Percentiles rank a stretch among this genome's conserved stretches.
These are phyloP conservation scores for Netta rufina DNA, from an alignment of 2,797 vertebrate genomes.

Conservation along the genomic window DNA sequence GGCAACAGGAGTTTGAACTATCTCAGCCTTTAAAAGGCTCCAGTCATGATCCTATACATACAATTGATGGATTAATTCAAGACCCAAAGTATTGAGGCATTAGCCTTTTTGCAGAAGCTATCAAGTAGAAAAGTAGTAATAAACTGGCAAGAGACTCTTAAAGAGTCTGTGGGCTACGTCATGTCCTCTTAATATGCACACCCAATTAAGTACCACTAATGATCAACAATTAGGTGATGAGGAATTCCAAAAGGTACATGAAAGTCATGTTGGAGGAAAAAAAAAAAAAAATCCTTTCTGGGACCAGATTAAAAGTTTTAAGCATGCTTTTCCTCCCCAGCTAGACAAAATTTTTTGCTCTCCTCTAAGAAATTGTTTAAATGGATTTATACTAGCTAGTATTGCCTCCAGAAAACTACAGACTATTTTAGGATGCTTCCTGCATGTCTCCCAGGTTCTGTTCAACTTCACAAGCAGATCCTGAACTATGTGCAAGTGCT, in stretches of 20 bases:
- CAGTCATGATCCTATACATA: not conserved
- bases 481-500: not conserved
- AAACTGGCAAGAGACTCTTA: not conserved
- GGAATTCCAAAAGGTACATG: not conserved
- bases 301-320: not conserved
- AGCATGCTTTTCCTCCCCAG: not conserved
- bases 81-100: not conserved
- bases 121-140: not conserved
- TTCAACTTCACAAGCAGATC: not conserved
- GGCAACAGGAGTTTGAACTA: not conserved
- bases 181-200: not conserved
- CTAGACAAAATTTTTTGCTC: not conserved
- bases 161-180: not conserved
- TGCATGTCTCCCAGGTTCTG: not conserved
- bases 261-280: not conserved
- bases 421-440: not conserved
- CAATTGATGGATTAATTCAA: not conserved
- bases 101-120: not conserved
- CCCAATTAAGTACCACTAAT: not conserved
- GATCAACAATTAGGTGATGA: not conserved
- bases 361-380: not conserved
- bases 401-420: not conserved
- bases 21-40: not conserved
- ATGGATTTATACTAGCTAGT: not conserved
- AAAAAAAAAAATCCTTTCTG: not conserved